Evolutionary conservation across 64 coral and sea anemone genomes (phyloP).

Genomic region (Platygyra sinensis): DNA sequence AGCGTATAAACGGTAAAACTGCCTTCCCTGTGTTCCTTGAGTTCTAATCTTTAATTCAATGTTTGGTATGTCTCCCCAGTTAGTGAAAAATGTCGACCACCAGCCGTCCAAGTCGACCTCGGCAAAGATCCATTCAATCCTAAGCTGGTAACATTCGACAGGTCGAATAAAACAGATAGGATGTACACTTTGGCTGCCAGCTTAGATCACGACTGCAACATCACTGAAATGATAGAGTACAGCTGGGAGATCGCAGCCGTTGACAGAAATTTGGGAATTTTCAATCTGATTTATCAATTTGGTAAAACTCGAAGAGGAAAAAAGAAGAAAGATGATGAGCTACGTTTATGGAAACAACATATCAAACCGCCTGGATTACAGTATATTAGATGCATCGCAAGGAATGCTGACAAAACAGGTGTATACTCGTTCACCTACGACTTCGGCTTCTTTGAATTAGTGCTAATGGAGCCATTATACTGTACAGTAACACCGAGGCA

Average conservation of each 20-base stretch:
- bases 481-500: background rate
- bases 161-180: too few species aligned
- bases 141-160: background rate
- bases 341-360: background rate
- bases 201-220: background rate
- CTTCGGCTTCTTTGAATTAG: slow-evolving; percentile 18
- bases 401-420: background rate
- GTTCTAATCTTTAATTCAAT: background rate
- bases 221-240: background rate
- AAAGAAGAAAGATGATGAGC: too few species aligned
- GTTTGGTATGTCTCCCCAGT: background rate
- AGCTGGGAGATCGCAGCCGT: slow-evolving; percentile 8
- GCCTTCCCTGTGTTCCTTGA: too few species aligned
- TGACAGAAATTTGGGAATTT: background rate
- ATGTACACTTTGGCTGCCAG: background rate
- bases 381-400: slow-evolving; percentile 10
- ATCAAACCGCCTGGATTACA: background rate
- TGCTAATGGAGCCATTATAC: background rate
- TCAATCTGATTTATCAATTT: background rate
- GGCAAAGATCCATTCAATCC: slow-evolving; percentile 3
- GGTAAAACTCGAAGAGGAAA: background rate
- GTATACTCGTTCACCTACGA: background rate
- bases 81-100: background rate
- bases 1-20: too few species aligned
- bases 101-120: background rate